These are phyloP conservation scores for Orchestia grillus DNA, from an alignment of 1,140 invertebrate genomes.

Conservation along the genomic window DNA sequence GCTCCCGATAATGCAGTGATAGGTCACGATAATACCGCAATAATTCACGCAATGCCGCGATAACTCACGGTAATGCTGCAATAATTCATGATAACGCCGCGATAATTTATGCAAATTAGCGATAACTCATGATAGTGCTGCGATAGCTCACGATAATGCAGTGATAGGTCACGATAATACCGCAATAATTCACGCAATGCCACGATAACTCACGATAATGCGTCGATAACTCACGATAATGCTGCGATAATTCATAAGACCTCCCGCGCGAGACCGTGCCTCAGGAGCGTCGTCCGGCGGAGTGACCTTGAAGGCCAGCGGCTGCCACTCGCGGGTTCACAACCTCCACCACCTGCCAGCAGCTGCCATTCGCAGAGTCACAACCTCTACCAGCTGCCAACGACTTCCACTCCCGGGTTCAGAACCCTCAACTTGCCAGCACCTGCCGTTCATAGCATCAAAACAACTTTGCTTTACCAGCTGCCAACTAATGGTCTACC, in stretches of 20 bases:
- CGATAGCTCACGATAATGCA: no score
- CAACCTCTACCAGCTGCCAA: neutral
- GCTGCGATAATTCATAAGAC: neutral
- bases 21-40: no score
- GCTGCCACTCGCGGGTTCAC: neutral
- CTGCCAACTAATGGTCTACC: neutral
- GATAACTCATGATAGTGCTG: no score
- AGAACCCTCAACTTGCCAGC: neutral
- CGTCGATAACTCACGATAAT: neutral
- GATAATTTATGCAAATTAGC: no score
- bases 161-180: no score
- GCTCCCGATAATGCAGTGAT: no score
- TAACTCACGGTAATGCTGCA: no score
- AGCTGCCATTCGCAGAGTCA: neutral
- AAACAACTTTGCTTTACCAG: neutral
- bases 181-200: no score
- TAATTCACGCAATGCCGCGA: no score
- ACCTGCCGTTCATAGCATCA: neutral
- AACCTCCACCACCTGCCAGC: neutral
- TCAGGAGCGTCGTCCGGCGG: neutral
- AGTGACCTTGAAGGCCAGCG: neutral
- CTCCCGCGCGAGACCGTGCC: neutral
- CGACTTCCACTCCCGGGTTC: neutral
- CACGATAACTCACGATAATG: no score
- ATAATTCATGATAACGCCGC: neutral